A percentile compares a stretch with the other conserved stretches of the same genome.
Conservation (phyloP, 2,888 invertebrate genomes). For the Trissolcus japonicus region DNA sequence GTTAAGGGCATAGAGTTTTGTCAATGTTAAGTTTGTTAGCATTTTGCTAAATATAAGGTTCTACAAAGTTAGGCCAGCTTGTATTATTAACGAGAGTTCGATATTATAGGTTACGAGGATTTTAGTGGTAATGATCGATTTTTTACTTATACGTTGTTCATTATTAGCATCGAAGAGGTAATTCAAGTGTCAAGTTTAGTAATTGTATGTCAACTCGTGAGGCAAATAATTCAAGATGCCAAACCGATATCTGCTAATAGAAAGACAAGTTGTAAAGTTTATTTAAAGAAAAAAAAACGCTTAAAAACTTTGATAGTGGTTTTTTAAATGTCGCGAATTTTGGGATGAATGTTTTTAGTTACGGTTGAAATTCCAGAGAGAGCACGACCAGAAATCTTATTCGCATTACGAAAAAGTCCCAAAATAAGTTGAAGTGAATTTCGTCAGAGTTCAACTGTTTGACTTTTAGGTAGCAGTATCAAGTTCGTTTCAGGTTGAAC, state of each 20-base stretch:
- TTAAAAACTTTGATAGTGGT: too few species aligned
- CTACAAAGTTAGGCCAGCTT: constrained; percentile 29
- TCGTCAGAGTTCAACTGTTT: constrained; percentile 26
- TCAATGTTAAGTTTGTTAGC: background rate
- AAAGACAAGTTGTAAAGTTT: constrained; percentile 9
- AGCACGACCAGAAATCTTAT: too few species aligned
- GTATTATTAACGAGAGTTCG: constrained; percentile 23
- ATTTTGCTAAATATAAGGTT: constrained; percentile 2
- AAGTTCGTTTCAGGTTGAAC: constrained; percentile 32
- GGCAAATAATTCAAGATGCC: constrained; percentile 30
- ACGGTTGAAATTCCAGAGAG: too few species aligned
- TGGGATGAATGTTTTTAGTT: too few species aligned
- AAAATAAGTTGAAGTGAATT: constrained; percentile 11
- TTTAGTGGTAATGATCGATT: constrained; percentile 32
- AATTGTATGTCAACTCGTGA: constrained; percentile 20
- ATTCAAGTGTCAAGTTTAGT: constrained; percentile 31
- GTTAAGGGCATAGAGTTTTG: too few species aligned
- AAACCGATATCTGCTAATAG: constrained; percentile 19
- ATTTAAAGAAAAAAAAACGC: background rate
- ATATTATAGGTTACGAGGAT: constrained; percentile 14
- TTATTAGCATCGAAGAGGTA: constrained; percentile 44
- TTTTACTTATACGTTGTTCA: constrained; percentile 32
- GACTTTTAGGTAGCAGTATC: constrained; percentile 17
- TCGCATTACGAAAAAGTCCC: background rate
- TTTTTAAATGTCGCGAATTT: too few species aligned